Evolutionary conservation across 2,797 vertebrate genomes (phyloP).

Genomic region (Acanthurus leucopareius): DNA sequence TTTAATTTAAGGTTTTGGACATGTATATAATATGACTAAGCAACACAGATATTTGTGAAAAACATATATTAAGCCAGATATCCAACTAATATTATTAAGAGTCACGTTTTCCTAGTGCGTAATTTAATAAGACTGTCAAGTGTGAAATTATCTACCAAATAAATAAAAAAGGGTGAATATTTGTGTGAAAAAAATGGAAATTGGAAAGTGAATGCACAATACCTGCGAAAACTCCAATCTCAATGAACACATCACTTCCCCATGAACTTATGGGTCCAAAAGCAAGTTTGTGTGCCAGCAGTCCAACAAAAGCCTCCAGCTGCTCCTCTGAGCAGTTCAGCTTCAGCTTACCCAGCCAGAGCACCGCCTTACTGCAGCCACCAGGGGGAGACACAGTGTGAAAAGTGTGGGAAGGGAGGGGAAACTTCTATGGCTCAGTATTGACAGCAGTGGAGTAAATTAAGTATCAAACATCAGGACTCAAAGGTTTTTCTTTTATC

Average conservation of each 20-base stretch:
- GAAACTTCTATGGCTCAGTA: not conserved
- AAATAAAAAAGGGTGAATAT: not conserved
- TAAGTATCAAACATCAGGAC: not conserved
- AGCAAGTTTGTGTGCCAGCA: slow-evolving; percentile 78
- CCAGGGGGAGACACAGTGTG: slow-evolving; percentile 60
- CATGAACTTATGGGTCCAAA: slow-evolving; percentile 85
- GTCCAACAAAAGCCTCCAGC: slow-evolving; percentile 71
- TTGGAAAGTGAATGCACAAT: slow-evolving; percentile 11
- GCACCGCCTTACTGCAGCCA: slow-evolving; percentile 84
- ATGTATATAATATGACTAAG: not conserved
- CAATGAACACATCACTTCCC: slow-evolving; percentile 85
- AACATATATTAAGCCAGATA: slow-evolving; percentile 3
- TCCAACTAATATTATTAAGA: not conserved
- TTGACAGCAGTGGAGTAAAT: not conserved
- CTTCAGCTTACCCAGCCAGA: slow-evolving; percentile 82
- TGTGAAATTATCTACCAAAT: slow-evolving; percentile 1
- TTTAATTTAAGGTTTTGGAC: slow-evolving; percentile 9
- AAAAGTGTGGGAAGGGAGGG: not conserved
- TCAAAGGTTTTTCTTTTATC: not conserved
- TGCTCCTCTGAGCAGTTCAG: slow-evolving; percentile 86
- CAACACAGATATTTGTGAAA: slow-evolving; percentile 1
- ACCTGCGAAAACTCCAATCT: slow-evolving; percentile 87
- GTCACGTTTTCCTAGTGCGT: not conserved
- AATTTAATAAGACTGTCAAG: not conserved
- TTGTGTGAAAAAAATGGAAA: not conserved